Evolutionary conservation across 2,888 invertebrate genomes (phyloP).

Genomic region (Cactoblastis cactorum): DNA sequence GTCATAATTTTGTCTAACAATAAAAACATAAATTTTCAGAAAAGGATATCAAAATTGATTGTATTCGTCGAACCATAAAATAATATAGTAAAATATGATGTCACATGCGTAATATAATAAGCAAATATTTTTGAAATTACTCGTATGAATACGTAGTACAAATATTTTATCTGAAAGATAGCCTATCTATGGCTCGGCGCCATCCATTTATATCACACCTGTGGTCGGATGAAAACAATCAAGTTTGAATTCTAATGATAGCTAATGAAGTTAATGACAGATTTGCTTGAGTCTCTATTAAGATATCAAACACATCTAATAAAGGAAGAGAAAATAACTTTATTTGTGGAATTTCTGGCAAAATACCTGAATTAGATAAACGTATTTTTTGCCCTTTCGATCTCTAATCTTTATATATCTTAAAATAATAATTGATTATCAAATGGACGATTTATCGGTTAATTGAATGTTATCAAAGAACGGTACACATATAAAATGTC

Average conservation of each 20-base stretch:
- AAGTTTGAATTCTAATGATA: background rate
- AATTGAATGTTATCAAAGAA: background rate
- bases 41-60: background rate
- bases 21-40: background rate
- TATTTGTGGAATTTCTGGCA: too few species aligned
- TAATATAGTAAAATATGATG: background rate
- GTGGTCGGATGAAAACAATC: background rate
- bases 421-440: background rate
- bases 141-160: background rate
- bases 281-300: background rate
- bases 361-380: too few species aligned
- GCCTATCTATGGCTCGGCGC: slow-evolving; percentile 4
- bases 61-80: background rate
- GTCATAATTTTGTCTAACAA: too few species aligned
- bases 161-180: slow-evolving; percentile 6
- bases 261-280: background rate
- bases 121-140: background rate
- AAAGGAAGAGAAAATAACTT: too few species aligned
- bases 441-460: background rate
- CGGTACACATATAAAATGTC: background rate
- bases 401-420: too few species aligned
- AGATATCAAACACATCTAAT: too few species aligned
- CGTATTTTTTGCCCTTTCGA: too few species aligned
- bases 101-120: background rate
- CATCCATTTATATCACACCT: background rate